Percentiles rank a stretch among this genome's conserved stretches.
These are phyloP conservation scores for Poecile montanus DNA, from an alignment of 2,797 vertebrate genomes.

Conservation along the genomic window DNA sequence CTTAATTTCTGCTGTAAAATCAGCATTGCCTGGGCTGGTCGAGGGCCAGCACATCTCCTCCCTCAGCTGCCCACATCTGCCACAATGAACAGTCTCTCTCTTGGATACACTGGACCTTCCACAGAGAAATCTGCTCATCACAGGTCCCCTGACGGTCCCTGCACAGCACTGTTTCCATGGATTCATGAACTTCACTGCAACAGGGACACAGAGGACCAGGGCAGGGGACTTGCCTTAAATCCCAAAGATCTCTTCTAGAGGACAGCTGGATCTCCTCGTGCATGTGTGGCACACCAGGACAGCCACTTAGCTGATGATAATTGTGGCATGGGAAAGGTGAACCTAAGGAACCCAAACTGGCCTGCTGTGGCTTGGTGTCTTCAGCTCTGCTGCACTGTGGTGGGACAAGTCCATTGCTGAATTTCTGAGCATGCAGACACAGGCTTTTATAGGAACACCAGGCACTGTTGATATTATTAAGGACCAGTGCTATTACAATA, in stretches of 20 bases:
- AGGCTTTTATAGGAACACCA: background rate
- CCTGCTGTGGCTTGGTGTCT: background rate
- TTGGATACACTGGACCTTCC: background rate
- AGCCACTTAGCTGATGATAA: background rate
- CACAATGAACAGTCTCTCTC: background rate
- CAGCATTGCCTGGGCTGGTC: background rate
- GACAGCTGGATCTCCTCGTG: background rate
- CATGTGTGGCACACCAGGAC: background rate
- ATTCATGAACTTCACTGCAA: background rate
- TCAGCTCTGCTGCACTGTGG: background rate
- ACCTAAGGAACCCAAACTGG: background rate
- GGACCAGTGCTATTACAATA: background rate
- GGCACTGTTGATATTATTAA: background rate
- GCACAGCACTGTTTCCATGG: background rate
- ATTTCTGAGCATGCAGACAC: background rate
- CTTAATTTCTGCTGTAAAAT: background rate
- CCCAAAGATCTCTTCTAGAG: background rate
- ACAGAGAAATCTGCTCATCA: background rate
- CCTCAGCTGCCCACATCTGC: background rate
- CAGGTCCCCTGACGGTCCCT: background rate
- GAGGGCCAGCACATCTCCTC: background rate
- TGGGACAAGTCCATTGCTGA: background rate
- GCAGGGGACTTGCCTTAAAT: constrained; percentile 58
- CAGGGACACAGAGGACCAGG: background rate
- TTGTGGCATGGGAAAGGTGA: background rate